Evolutionary conservation across 2,888 invertebrate genomes (phyloP).

Genomic region (Cantharis rufa): DNA sequence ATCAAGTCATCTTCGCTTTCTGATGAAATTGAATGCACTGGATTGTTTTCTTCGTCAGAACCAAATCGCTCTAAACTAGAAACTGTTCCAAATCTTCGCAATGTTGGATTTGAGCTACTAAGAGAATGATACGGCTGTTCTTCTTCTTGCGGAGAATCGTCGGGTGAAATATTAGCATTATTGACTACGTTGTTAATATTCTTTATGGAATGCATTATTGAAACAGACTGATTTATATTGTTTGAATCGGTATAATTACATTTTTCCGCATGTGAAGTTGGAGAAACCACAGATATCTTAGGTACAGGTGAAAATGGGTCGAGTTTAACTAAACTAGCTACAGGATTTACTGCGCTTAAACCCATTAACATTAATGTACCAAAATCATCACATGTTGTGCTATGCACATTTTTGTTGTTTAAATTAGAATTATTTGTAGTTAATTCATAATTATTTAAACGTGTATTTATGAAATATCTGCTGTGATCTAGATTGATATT

Average conservation of each 20-base stretch:
- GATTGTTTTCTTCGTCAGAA: conserved; percentile 63
- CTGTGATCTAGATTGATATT: conserved; percentile 42
- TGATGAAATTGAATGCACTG: conserved; percentile 42
- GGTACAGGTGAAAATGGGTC: conserved; percentile 65
- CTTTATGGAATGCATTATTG: background rate
- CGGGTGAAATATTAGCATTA: conserved; percentile 67
- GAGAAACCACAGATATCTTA: conserved; percentile 75
- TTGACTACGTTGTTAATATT: conserved; percentile 39
- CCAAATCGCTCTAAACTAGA: conserved; percentile 73
- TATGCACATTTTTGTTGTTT: background rate
- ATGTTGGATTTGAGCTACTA: conserved; percentile 60
- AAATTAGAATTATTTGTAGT: conserved; percentile 6
- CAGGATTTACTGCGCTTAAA: conserved; percentile 66
- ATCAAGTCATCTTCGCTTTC: conserved; percentile 44
- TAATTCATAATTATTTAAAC: conserved; percentile 1
- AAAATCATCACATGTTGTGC: conserved; percentile 61
- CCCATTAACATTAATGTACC: conserved; percentile 72
- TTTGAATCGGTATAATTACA: conserved; percentile 23
- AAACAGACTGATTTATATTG: conserved; percentile 1
- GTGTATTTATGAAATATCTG: conserved; percentile 28
- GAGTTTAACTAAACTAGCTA: conserved; percentile 62
- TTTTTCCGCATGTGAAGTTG: conserved; percentile 65
- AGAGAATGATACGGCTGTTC: conserved; percentile 76
- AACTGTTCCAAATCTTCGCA: conserved; percentile 69
- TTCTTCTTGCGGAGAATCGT: conserved; percentile 72